Evolutionary conservation across 2,888 invertebrate species (phyloP), one percentile per base, ranked within the genome.

Genomic region (Leptinotarsa peninsularis): DNA sequence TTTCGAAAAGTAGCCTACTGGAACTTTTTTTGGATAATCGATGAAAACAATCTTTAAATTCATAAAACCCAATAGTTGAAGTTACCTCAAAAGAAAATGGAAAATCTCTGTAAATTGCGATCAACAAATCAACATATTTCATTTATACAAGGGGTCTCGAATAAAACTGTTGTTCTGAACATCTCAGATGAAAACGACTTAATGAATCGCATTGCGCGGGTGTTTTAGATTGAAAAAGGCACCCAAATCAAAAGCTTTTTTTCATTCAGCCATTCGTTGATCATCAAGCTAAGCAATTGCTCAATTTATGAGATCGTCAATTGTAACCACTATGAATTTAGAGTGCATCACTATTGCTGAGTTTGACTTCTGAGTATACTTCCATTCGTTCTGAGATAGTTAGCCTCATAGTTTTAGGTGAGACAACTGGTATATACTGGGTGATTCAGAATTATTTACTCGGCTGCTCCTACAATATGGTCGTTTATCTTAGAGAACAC

Each of bases 401-500:
- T 60, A 60, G 60, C 27, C 63, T 43, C 63, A 63, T n/a, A 63
- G 63, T 63, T 63, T 63, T 63, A 63, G 3, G 63, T 63, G 63
- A 43, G 63, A 63, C 27, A 63, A 43, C 4, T 33, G 63, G 7
- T 33, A 33, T 33, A n/a, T 63, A 63, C 63, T 33, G 63, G 63
- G 63, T 33, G 63, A 63, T 63, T 33, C 63, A 63, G 63, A 63
- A 33, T 63, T 33, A 15, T 63, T 58, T 2, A 23, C 21, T 23
- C 17, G n/a, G 23, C 58, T 23, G 4, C 23, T 4, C 23, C 23
- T 14, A 58, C 0, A 58, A 15, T 27, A 27, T 14, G 23, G 14
- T 4, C 58, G 3, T 43, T 43, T 43, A 43, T 10, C 43, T 43
- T 43, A 43, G 3, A 2, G 43, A 43, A 43, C 3, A 43, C 43